Percentiles rank a stretch among this genome's conserved stretches.
Evolutionary conservation across 1,140 invertebrate genomes (phyloP).

Genomic region (Fopius arisanus): DNA sequence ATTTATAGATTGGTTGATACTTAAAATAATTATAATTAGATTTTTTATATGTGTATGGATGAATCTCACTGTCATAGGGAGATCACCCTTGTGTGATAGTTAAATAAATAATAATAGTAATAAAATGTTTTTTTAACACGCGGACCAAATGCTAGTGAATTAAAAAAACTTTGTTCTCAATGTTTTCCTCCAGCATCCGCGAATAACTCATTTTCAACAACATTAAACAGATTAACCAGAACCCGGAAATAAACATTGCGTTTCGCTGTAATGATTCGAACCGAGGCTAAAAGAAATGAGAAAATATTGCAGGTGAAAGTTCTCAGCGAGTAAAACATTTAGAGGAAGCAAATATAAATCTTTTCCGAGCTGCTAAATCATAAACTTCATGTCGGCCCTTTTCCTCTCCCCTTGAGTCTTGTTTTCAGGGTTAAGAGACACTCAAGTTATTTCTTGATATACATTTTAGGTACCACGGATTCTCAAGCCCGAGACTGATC

Average conservation of each 20-base stretch:
- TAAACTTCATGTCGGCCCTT: not conserved
- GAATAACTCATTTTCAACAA: conserved; percentile 37
- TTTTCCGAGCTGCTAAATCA: not conserved
- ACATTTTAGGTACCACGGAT: not conserved
- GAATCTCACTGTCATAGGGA: too few relatives aligned
- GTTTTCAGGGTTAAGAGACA: conserved; percentile 2
- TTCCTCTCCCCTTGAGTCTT: not conserved
- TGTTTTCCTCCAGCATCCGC: conserved; percentile 95
- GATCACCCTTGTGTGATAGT: too few relatives aligned
- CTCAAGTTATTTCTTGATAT: conserved; percentile 16
- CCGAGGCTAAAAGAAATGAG: not conserved
- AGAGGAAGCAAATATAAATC: not conserved
- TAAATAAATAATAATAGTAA: too few relatives aligned
- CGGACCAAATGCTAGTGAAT: too few relatives aligned
- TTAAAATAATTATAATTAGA: too few relatives aligned
- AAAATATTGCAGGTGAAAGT: not conserved
- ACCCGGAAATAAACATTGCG: not conserved
- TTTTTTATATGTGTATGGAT: too few relatives aligned
- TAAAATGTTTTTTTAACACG: too few relatives aligned
- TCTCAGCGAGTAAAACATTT: not conserved
- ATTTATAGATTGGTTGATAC: too few relatives aligned
- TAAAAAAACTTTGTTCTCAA: conserved; percentile 71
- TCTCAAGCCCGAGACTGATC: conserved; percentile 25
- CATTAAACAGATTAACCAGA: not conserved
- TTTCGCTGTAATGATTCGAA: not conserved